Evolutionary conservation across 1,140 invertebrate species (phyloP).

Genomic region (Papilio polyxenes): DNA sequence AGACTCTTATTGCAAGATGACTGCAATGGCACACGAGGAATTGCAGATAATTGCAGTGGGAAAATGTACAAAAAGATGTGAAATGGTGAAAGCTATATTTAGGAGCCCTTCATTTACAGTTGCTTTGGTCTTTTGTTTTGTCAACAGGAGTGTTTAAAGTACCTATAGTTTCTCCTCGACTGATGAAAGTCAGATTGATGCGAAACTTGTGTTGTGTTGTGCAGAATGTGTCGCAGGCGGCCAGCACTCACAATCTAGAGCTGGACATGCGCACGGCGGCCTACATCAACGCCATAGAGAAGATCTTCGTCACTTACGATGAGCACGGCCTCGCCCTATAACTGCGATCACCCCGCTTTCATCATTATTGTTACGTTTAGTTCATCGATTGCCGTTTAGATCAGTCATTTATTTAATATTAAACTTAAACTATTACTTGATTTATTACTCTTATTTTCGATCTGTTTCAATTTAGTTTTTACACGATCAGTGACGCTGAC

Average conservation of each 20-base stretch:
- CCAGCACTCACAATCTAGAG: slow-evolving; percentile 87
- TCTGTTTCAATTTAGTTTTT: background rate
- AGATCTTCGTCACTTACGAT: slow-evolving; percentile 90
- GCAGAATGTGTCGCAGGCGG: slow-evolving; percentile 87
- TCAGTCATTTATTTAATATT: slow-evolving; percentile 7
- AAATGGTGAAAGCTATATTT: too few species aligned
- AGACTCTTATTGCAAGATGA: too few species aligned
- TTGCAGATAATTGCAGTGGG: too few species aligned
- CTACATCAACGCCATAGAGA: slow-evolving; percentile 90
- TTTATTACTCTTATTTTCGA: background rate
- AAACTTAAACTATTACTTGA: background rate
- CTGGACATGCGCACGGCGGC: slow-evolving; percentile 91
- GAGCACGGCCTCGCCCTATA: slow-evolving; percentile 84
- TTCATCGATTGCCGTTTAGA: background rate
- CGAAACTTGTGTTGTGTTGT: slow-evolving; percentile 15
- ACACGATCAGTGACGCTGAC: too few species aligned
- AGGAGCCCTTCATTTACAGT: too few species aligned
- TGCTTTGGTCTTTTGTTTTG: too few species aligned
- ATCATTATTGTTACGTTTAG: slow-evolving; percentile 9
- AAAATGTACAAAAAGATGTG: too few species aligned
- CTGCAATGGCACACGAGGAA: too few species aligned
- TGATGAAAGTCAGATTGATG: background rate
- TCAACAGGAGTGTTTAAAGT: too few species aligned
- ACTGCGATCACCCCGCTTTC: background rate
- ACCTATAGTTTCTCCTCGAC: too few species aligned